Evolutionary conservation across 2,113 vertebrate species (phyloP), one percentile per base, ranked within the genome.

Genomic region (Hippocampus zosterae): DNA sequence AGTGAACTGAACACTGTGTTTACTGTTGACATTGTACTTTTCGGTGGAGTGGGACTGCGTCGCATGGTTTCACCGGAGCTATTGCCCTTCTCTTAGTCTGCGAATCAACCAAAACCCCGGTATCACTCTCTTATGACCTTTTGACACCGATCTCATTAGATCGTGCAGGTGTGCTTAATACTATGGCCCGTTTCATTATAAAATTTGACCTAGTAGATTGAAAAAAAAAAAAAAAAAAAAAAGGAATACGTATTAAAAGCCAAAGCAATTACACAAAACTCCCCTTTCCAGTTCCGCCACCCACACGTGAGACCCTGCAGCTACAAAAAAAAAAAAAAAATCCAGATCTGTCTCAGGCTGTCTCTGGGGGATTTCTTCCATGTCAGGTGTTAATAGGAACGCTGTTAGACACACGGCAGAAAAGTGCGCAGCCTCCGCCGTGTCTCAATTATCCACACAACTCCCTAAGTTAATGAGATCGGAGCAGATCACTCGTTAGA

Each of bases 391-490:
- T 89, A 89, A 90, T 88, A 77, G 81, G 82, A 84, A 85, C 44
- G 65, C 74, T 85, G 84, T 87, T 85, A 81, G 81, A 84, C 76
- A 81, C 57, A 81, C 79, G 66, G 33, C 74, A 64, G 80, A 81
- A 60, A 88, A 84, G 86, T 74, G 77, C 82, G 76, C 78, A 77
- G 68, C 75, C 84, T 81, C 85, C 73, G 41, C 68, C 76, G 55
- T 78, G 80, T 87, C 83, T 88, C 88, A 88, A 60, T 90, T 88
- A 88, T 84, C 83, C 78, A 78, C 81, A 82, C 74, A 81, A 87
- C 80, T 81, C 81, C 85, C 80, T 87, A 78, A 85, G 83, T 87
- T 88, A 88, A 90, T 88, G 87, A 88, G 85, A 87, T 85, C 84
- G 85, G 79, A 82, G 88, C 77, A 88, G 85, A 86, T 86, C 82